Evolutionary conservation across 2,113 vertebrate species (phyloP), one percentile per base, ranked within the genome.

Genomic region (Phalacrocorax aristotelis): DNA sequence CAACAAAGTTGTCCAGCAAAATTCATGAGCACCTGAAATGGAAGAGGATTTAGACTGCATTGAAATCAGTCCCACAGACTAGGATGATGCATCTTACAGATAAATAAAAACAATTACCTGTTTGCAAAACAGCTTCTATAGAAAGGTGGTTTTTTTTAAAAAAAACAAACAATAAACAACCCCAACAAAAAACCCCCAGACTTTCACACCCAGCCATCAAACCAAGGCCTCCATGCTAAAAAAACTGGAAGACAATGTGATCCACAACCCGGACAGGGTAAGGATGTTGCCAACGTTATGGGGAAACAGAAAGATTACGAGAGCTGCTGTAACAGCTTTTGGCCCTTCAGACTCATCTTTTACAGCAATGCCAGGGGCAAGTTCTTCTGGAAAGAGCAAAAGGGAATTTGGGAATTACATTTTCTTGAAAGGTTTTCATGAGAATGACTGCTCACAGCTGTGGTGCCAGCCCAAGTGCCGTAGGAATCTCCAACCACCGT

Each of bases 181-280:
- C 38, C 38, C 38, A 38, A 38, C 38, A 38, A 51, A 75, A 2
- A 7, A 13, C 2, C 10, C 10, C 2, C 10, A 55, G 38, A 26
- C 3, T 69, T 78, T 30, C 49, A 58, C 29, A 30, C 9, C 48
- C 34, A 21, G 42, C 25, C 52, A 64, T 17, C 60, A 93, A 46
- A 52, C 17, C 3, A 8, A 72, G 18, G 11, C 26, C 19, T 65
- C n/a, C 30, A n/a, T 0, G 2, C 38, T 26, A 7, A 25, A 68
- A 68, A 55, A 57, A 18, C 13, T 34, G 48, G 34, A 69, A 54
- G 42, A 29, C 40, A 38, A 38, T 0, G 0, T 19, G 42, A 57
- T 19, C 32, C 34, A 10, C 5, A 30, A 36, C 14, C 32, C 44
- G 42, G 13, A 54, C 19, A 13, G 49, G 42, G 26, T 21, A 42